Conservation (phyloP, 2,797 vertebrate species). For the Anolis apletophallus region DNA sequence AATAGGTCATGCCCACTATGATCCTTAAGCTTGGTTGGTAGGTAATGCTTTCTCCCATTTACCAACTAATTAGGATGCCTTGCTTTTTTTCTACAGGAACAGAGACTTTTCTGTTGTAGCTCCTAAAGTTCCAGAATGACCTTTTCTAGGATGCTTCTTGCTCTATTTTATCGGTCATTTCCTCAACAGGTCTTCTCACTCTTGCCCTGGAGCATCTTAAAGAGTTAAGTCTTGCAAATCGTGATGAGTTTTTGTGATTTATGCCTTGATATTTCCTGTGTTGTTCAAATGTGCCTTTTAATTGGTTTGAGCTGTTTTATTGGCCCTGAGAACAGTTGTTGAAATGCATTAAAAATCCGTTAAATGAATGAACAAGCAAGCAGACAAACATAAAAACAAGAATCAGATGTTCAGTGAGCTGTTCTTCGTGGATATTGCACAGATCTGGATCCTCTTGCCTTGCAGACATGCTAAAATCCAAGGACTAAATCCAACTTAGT, state of each 20-base stretch:
- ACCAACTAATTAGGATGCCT: background rate
- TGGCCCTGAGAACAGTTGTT: slow-evolving; percentile 27
- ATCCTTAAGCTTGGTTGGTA: too few relatives aligned
- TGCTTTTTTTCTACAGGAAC: too few relatives aligned
- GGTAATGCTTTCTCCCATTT: background rate
- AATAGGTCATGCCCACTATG: background rate
- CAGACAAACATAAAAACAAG: background rate
- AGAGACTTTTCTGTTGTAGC: background rate
- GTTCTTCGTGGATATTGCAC: background rate
- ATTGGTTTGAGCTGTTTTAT: slow-evolving; percentile 23
- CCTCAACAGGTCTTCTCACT: background rate
- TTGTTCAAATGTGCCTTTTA: slow-evolving; percentile 14
- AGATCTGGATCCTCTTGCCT: background rate
- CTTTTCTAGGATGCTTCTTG: background rate
- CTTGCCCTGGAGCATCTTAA: background rate
- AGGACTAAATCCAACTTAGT: too few relatives aligned
- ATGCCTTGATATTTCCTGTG: background rate
- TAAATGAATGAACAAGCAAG: background rate
- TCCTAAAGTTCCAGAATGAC: background rate
- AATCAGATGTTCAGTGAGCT: slow-evolving; percentile 1
- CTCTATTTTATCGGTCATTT: background rate
- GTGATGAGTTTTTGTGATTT: background rate
- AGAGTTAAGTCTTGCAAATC: background rate
- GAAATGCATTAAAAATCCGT: slow-evolving; percentile 18
- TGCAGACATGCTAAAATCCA: background rate